Conservation (phyloP, 2,888 invertebrate species). For the Andrena dorsata region DNA sequence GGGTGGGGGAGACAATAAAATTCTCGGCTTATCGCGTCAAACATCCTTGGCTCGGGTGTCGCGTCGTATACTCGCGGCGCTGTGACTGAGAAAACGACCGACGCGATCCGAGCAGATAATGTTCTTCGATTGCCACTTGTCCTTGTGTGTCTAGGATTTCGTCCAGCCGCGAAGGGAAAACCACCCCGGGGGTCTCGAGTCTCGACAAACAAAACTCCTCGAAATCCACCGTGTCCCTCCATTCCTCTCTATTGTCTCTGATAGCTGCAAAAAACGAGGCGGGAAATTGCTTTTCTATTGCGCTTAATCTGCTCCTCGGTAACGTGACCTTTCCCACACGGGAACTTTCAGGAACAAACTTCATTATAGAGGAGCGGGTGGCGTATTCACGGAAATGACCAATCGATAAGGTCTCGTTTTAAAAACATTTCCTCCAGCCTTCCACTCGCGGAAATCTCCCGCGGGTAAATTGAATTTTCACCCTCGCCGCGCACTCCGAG, state of each 20-base stretch:
- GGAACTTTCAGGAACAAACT: slow-evolving; percentile 23
- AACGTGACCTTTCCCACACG: slow-evolving; percentile 32
- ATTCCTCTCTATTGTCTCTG: not conserved
- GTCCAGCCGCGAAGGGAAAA: slow-evolving; percentile 68
- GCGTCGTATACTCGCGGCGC: slow-evolving; percentile 47
- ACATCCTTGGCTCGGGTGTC: slow-evolving; percentile 73
- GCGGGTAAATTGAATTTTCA: slow-evolving; percentile 50
- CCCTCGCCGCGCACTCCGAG: not conserved
- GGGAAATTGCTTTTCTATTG: not conserved
- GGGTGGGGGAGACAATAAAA: slow-evolving; percentile 74
- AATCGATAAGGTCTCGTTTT: slow-evolving; percentile 37
- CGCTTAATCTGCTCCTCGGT: not conserved
- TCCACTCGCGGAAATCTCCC: slow-evolving; percentile 12
- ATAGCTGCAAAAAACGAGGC: too few relatives aligned
- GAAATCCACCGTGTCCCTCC: not conserved
- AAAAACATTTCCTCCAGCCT: slow-evolving; percentile 18
- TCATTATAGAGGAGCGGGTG: slow-evolving; percentile 26
- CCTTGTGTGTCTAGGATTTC: slow-evolving; percentile 78
- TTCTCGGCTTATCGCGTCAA: slow-evolving; percentile 76
- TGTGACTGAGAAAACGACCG: slow-evolving; percentile 56
- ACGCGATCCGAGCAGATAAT: slow-evolving; percentile 56
- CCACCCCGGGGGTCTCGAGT: slow-evolving; percentile 6
- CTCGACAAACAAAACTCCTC: slow-evolving; percentile 68
- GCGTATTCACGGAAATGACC: slow-evolving; percentile 35
- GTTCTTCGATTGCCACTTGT: slow-evolving; percentile 70